A percentile compares a stretch with the other conserved stretches of the same genome.
phyloP scores from a whole-genome alignment of 2,888 invertebrate genomes.

The Troides aeacus region DNA sequence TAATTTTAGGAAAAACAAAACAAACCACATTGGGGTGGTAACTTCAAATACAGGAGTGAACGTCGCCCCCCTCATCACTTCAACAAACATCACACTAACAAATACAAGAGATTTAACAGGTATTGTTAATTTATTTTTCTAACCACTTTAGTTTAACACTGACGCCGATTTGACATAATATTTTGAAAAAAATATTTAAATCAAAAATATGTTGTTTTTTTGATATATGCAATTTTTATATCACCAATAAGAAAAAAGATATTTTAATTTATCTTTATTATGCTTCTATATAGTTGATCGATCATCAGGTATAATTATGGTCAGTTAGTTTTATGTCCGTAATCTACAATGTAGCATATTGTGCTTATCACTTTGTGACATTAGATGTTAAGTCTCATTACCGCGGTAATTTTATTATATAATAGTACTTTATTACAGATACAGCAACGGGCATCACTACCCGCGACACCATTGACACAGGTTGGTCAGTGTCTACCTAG shows the following conservation, averaged over 20 bases:
- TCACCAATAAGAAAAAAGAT: too few relatives aligned
- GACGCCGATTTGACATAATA: neutral
- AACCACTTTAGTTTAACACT: neutral
- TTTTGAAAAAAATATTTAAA: too few relatives aligned
- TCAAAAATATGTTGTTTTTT: too few relatives aligned
- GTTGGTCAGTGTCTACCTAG: constrained; percentile 44
- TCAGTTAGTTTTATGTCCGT: too few relatives aligned
- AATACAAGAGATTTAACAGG: constrained; percentile 72
- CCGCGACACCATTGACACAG: constrained; percentile 72
- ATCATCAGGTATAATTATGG: too few relatives aligned
- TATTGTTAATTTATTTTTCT: constrained; percentile 20
- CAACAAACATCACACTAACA: constrained; percentile 69
- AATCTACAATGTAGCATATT: too few relatives aligned
- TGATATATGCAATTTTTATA: too few relatives aligned
- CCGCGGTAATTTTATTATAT: neutral
- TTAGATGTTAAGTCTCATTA: too few relatives aligned
- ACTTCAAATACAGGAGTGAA: constrained; percentile 67
- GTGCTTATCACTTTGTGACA: too few relatives aligned
- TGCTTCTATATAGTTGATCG: too few relatives aligned
- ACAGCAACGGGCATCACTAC: constrained; percentile 69
- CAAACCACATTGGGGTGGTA: constrained; percentile 66
- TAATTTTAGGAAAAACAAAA: constrained; percentile 68
- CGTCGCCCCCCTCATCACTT: constrained; percentile 64
- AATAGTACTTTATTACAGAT: constrained; percentile 45
- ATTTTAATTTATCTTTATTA: too few relatives aligned